phyloP scores from a whole-genome alignment of 1,140 invertebrate species.

The Drosophila aff. region DNA sequence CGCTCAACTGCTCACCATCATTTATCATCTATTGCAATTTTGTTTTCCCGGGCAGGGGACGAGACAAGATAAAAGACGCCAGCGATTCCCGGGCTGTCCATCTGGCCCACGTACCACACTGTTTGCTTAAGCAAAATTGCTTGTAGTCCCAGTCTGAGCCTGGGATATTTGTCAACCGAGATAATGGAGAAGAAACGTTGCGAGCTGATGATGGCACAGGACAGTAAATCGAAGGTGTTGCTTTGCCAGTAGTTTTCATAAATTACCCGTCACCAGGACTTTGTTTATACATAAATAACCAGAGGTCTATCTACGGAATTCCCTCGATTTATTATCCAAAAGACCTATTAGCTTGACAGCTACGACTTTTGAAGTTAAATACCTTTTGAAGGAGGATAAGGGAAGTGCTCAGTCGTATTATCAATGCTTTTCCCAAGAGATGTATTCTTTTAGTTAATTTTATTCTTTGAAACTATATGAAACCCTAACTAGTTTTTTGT shows the following conservation, averaged over 20 bases:
- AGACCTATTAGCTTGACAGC: constrained; percentile 7
- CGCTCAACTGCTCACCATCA: constrained; percentile 57
- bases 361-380: not conserved
- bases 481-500: not conserved
- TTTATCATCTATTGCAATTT: constrained; percentile 82
- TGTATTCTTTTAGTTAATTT: too few species aligned
- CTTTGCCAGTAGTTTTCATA: constrained; percentile 29
- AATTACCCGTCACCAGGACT: constrained; percentile 22
- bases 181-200: constrained; percentile 19
- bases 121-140: constrained; percentile 40
- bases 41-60: constrained; percentile 26
- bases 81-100: constrained; percentile 18
- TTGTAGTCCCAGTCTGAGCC: constrained; percentile 40
- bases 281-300: constrained; percentile 34
- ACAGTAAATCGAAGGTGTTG: constrained; percentile 46
- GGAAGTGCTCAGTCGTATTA: too few species aligned
- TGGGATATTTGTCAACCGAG: constrained; percentile 40
- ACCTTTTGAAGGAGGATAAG: not conserved
- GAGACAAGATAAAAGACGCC: constrained; percentile 43
- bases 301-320: not conserved
- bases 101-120: constrained; percentile 37
- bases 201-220: constrained; percentile 19
- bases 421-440: too few species aligned
- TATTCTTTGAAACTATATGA: too few species aligned
- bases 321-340: constrained; percentile 16